Evolutionary conservation across 1,140 invertebrate genomes (phyloP).

Genomic region (Drosophila cardini): DNA sequence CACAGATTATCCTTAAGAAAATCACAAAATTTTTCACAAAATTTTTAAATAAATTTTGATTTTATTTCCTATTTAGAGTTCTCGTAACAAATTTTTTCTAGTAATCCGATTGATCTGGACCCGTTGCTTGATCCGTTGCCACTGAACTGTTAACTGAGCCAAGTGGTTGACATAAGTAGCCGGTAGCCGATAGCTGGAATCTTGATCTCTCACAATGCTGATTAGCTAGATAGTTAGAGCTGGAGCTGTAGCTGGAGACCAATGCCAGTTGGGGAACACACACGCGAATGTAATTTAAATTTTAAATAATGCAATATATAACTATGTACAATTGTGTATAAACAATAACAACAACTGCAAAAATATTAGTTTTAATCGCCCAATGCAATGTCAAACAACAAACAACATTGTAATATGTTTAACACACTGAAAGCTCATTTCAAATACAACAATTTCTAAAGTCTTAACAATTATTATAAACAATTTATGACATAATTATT

Average conservation of each 20-base stretch:
- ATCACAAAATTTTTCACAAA: too few species aligned
- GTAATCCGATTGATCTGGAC: conserved; percentile 18
- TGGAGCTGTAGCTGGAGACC: conserved; percentile 21
- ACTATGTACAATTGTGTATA: not conserved
- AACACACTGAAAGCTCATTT: not conserved
- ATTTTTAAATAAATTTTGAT: not conserved
- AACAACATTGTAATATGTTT: conserved; percentile 12
- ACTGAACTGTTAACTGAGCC: conserved; percentile 29
- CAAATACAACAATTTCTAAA: not conserved
- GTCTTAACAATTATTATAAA: conserved; percentile 2
- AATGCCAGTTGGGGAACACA: conserved; percentile 19
- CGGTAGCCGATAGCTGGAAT: conserved; percentile 26
- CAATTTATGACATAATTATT: conserved; percentile 1
- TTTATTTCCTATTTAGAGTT: not conserved
- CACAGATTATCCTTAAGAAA: not conserved
- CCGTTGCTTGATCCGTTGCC: conserved; percentile 13
- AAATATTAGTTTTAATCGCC: conserved; percentile 8
- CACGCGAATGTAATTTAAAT: conserved; percentile 40
- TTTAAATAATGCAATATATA: conserved; percentile 36
- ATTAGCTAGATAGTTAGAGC: conserved; percentile 12
- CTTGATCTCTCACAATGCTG: conserved; percentile 21
- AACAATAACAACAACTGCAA: conserved; percentile 1
- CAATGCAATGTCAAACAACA: conserved; percentile 36
- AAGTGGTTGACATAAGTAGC: conserved; percentile 29
- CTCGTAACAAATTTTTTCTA: not conserved